phyloP scores from a whole-genome alignment of 1,140 invertebrate species.

The Anoplolepis gracilipes region DNA sequence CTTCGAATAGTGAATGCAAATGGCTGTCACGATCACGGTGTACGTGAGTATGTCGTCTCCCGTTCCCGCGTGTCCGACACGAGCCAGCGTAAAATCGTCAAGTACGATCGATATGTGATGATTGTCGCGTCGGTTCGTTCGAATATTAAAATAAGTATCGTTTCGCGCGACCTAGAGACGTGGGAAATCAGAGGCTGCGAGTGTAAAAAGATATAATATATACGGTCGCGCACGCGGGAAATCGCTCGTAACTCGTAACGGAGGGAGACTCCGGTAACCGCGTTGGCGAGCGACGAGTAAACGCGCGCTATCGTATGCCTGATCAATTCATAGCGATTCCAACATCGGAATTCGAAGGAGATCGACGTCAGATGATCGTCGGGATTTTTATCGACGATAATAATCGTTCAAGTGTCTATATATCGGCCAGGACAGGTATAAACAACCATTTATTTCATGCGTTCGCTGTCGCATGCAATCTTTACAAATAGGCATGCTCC shows the following conservation, averaged over 20 bases:
- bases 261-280: conserved; percentile 69
- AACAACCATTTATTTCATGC: conserved; percentile 67
- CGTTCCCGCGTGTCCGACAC: conserved; percentile 65
- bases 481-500: not conserved
- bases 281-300: conserved; percentile 4
- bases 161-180: conserved; percentile 3
- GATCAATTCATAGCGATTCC: conserved; percentile 63
- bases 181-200: not conserved
- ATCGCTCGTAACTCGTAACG: conserved; percentile 62
- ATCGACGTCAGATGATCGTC: conserved; percentile 31
- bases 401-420: conserved; percentile 16
- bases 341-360: not conserved
- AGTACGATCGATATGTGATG: conserved; percentile 34
- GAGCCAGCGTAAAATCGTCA: conserved; percentile 61
- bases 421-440: conserved; percentile 59
- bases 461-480: conserved; percentile 55
- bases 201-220: too few species aligned
- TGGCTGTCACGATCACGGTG: conserved; percentile 71
- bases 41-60: conserved; percentile 45
- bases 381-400: not conserved
- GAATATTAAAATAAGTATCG: not conserved
- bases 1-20: conserved; percentile 69
- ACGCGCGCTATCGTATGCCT: conserved; percentile 39
- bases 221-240: conserved; percentile 64
- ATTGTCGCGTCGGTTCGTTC: conserved; percentile 41